These are phyloP conservation scores for Pseudochirops cupreus DNA, from an alignment of 2,797 vertebrate genomes.

Conservation along the genomic window DNA sequence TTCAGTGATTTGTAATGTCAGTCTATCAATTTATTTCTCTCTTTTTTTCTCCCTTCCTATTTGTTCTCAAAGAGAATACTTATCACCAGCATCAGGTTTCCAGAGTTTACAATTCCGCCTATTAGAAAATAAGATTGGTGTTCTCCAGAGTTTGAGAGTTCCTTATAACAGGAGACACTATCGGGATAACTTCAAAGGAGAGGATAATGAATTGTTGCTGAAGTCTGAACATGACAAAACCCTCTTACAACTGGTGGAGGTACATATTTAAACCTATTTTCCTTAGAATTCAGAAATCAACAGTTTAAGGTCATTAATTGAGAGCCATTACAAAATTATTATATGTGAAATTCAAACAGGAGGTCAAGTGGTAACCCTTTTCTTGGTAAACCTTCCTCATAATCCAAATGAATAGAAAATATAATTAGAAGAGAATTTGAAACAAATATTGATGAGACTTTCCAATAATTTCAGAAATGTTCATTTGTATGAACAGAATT, in stretches of 20 bases:
- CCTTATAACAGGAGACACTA: conserved; percentile 96
- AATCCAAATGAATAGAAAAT: background rate
- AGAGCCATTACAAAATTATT: background rate
- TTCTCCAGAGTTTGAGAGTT: conserved; percentile 93
- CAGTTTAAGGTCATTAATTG: background rate
- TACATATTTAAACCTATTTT: conserved; percentile 64
- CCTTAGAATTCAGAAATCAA: background rate
- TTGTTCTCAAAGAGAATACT: conserved; percentile 89
- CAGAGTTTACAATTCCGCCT: conserved; percentile 98
- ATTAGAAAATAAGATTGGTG: conserved; percentile 97
- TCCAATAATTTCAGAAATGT: conserved; percentile 6
- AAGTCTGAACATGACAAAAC: conserved; percentile 91
- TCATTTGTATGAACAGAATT: background rate
- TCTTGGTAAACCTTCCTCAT: background rate
- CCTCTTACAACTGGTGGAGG: conserved; percentile 95
- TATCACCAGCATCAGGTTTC: conserved; percentile 95
- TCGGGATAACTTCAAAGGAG: conserved; percentile 93
- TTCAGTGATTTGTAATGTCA: background rate
- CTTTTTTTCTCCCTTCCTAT: background rate
- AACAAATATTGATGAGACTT: background rate
- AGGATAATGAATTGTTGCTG: conserved; percentile 90
- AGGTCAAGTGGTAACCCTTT: background rate
- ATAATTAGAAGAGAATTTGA: background rate
- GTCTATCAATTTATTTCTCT: conserved; percentile 1
- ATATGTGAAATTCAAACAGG: background rate